Evolutionary conservation across 2,113 vertebrate genomes (phyloP).

Genomic region (Pycnonotus jocosus): DNA sequence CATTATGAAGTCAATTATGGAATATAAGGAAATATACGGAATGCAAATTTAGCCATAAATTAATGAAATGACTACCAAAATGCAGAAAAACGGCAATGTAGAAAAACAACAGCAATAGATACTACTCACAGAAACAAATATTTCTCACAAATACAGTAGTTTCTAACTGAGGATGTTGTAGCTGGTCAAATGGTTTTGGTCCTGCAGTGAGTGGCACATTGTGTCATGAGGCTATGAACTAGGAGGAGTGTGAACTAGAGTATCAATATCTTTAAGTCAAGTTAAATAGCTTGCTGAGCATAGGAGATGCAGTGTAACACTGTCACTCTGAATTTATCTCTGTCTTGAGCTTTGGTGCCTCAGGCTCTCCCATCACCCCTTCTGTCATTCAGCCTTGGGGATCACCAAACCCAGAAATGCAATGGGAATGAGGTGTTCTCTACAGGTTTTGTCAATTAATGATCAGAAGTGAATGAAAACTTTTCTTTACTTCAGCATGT

Average conservation of each 20-base stretch:
- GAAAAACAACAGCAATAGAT: neutral
- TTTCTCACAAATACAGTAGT: neutral
- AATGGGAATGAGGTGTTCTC: neutral
- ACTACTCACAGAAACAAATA: neutral
- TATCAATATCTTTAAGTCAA: neutral
- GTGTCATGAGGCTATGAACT: neutral
- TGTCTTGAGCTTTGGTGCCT: neutral
- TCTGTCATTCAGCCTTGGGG: neutral
- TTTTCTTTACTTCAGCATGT: neutral
- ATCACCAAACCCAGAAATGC: neutral
- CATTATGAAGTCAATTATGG: neutral
- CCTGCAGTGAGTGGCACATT: neutral
- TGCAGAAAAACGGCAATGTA: neutral
- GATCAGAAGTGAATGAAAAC: neutral
- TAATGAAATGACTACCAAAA: neutral
- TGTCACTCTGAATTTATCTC: neutral
- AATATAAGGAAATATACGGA: neutral
- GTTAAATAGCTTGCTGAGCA: neutral
- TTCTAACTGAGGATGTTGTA: neutral
- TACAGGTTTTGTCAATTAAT: neutral
- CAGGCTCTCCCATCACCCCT: neutral
- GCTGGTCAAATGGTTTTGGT: neutral
- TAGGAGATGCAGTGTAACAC: neutral
- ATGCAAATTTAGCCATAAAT: neutral
- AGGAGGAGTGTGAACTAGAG: neutral